Base-by-base conservation (phyloP, 2,888 invertebrate genomes). In the Drosophila nigritarsus region DNA sequence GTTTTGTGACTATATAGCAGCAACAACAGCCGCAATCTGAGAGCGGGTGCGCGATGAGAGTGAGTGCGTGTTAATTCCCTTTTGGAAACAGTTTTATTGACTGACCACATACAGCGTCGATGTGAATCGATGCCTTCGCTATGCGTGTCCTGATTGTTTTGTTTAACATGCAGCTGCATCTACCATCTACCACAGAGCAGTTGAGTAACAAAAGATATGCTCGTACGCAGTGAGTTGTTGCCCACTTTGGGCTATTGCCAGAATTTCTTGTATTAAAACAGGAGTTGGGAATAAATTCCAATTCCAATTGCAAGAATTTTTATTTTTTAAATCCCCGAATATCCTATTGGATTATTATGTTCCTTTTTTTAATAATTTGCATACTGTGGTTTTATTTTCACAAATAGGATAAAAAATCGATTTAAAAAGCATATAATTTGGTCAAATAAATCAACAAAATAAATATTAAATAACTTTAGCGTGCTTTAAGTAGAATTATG, bases 21-120 rank as follows among this genome's bases (percentile, higher is more conserved):
- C 50, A 76, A 48, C 64, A 70, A 63, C 61, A 48, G 45, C 45
- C 53, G 63, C 78, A 75, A 63, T 42, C 42, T 30, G 20, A 66
- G 53, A 56, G 65, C 55, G 66, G 8, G 7, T 60, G 65, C 24
- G 24, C 34, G 18, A 38, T 6, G 27, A 8, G 11, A 24, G 13
- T 20, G 20, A 72, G 74, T 81, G 83, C 77, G 83, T 86, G 88
- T 80, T 87, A 87, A 88, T 88, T 86, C 86, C 86, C 86, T 80
- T 86, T 83, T 80, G 82, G 79, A 74, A 80, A 78, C 76, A 81
- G 73, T 88, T 86, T 86, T 83, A 86, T 87, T 87, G 88, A 82
- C 88, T 78, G 82, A 85, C 87, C 77, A 73, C 83, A 74, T 45
- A 45, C 49, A 50, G 50, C 60, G 53, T 50, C 40, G 49, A 69